Conservation (phyloP, 2,888 invertebrate genomes). For the Celastrina argiolus region DNA sequence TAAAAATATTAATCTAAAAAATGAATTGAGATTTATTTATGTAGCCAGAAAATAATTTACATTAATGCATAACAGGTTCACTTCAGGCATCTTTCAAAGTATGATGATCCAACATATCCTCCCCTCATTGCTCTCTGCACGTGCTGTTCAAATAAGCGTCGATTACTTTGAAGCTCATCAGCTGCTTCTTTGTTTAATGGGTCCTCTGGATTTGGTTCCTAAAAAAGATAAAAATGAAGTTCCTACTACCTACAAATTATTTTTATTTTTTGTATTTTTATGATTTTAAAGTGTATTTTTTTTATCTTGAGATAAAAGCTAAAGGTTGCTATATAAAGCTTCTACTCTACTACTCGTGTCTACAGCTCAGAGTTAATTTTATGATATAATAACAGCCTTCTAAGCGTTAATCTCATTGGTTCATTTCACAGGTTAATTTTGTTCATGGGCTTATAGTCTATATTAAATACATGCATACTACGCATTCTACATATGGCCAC, state of each 20-base stretch:
- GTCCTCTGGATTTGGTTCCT: constrained; percentile 99
- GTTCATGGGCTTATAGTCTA: too few species aligned
- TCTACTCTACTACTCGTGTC: too few species aligned
- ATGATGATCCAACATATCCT: constrained; percentile 94
- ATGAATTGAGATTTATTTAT: constrained; percentile 70
- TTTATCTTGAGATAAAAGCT: too few species aligned
- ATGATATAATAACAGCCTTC: too few species aligned
- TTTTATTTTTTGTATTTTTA: background rate
- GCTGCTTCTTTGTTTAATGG: constrained; percentile 99
- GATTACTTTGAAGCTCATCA: constrained; percentile 95
- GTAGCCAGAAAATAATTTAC: constrained; percentile 58
- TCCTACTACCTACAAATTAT: background rate
- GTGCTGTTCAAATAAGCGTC: constrained; percentile 96
- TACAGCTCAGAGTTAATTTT: too few species aligned
- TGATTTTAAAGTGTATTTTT: background rate
- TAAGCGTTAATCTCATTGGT: too few species aligned
- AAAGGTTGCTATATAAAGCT: too few species aligned
- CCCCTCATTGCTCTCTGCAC: constrained; percentile 97
- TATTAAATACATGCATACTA: too few species aligned
- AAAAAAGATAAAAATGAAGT: constrained; percentile 28
- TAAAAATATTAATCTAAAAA: constrained; percentile 33
- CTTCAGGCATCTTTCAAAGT: constrained; percentile 97
- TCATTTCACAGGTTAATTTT: too few species aligned
- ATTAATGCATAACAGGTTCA: constrained; percentile 72
- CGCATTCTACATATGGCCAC: too few species aligned